Conservation (phyloP, 2,888 invertebrate genomes). For the Cryptocephalus moraei region DNA sequence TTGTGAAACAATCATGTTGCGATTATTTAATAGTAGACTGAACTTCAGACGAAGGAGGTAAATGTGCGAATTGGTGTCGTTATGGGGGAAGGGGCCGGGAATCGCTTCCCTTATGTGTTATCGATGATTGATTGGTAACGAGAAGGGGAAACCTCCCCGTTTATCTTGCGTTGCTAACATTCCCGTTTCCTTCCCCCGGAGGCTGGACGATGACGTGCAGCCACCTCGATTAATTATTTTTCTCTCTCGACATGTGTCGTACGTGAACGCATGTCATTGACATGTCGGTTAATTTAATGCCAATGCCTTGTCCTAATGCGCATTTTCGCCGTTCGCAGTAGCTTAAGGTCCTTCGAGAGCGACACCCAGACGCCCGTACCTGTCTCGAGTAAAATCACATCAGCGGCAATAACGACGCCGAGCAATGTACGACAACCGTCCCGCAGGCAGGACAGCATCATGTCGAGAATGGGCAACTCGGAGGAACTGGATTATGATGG, state of each 20-base stretch:
- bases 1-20: conserved; percentile 22
- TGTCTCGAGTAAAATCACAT: conserved; percentile 21
- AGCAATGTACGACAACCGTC: conserved; percentile 23
- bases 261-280: conserved; percentile 1
- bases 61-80: conserved; percentile 1
- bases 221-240: no score
- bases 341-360: conserved; percentile 28
- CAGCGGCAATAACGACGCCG: conserved; percentile 17
- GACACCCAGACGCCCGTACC: conserved; percentile 18
- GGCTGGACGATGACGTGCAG: no score
- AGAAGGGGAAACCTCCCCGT: no score
- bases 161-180: no score
- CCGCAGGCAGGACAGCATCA: conserved; percentile 20
- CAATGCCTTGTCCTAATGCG: background rate
- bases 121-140: no score
- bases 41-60: conserved; percentile 33
- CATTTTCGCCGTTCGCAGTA: conserved; percentile 23
- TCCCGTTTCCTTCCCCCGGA: no score
- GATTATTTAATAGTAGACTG: conserved; percentile 26
- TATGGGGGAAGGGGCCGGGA: no score
- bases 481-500: conserved; percentile 75
- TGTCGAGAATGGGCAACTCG: conserved; percentile 38
- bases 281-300: background rate
- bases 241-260: background rate
- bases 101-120: no score